These are phyloP conservation scores for Melipona quadrifasciata DNA, from an alignment of 1,140 invertebrate species.

Conservation along the genomic window DNA sequence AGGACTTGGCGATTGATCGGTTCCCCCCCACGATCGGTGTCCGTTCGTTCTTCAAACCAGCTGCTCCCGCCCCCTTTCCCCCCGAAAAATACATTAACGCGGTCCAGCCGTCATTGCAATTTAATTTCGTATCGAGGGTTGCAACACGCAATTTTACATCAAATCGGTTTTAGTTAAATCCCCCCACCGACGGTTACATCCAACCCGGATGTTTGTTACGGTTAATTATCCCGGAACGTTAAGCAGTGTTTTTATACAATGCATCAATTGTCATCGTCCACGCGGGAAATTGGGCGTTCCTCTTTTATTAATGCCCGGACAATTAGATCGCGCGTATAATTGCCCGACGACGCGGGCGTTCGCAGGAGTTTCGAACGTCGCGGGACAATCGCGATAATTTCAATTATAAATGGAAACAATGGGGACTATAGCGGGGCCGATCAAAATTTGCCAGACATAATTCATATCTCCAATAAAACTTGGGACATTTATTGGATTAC, in stretches of 20 bases:
- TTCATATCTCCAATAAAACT: slow-evolving; percentile 23
- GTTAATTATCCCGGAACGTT: slow-evolving; percentile 1
- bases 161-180: not conserved
- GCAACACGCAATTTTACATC: not conserved
- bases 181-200: too few relatives aligned
- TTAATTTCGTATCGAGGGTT: not conserved
- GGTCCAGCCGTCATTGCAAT: not conserved
- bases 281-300: not conserved
- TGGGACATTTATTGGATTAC: slow-evolving; percentile 27
- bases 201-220: not conserved
- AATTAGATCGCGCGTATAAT: slow-evolving; percentile 9
- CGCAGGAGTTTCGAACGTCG: not conserved
- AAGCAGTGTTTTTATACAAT: not conserved
- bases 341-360: not conserved
- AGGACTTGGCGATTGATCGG: not conserved
- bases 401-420: slow-evolving; percentile 15
- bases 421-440: not conserved
- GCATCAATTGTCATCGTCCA: not conserved
- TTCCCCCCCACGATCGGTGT: not conserved
- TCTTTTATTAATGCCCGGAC: not conserved
- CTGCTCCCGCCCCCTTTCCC: too few relatives aligned
- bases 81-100: not conserved
- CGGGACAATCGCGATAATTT: not conserved
- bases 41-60: not conserved
- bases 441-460: not conserved